These are phyloP conservation scores for Taphrorychus bicolor DNA, from an alignment of 2,888 invertebrate genomes.

Conservation along the genomic window DNA sequence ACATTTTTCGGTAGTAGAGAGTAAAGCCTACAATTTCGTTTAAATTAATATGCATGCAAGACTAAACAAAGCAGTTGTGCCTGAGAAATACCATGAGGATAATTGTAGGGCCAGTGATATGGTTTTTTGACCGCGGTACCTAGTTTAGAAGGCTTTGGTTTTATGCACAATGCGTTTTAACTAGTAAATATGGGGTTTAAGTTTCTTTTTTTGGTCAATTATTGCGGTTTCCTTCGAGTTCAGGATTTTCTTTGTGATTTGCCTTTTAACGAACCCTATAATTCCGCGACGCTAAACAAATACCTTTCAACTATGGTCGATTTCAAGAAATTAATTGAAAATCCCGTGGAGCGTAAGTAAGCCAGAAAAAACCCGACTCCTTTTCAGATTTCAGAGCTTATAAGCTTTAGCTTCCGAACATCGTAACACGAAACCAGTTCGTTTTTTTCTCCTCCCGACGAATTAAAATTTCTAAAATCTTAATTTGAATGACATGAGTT, in stretches of 20 bases:
- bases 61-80: conserved; percentile 35
- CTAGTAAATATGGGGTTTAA: neutral
- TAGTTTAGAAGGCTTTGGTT: too few species aligned
- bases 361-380: conserved; percentile 14
- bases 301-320: conserved; percentile 9
- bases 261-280: neutral
- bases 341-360: conserved; percentile 22
- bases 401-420: conserved; percentile 37
- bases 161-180: conserved; percentile 20
- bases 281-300: neutral
- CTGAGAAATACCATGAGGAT: conserved; percentile 22
- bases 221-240: conserved; percentile 11
- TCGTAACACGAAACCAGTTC: conserved; percentile 32
- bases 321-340: conserved; percentile 32
- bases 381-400: conserved; percentile 36
- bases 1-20: neutral
- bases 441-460: conserved; percentile 39
- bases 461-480: conserved; percentile 47
- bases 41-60: conserved; percentile 35
- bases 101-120: conserved; percentile 14
- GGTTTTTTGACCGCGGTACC: too few species aligned
- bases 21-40: conserved; percentile 6
- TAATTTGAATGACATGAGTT: conserved; percentile 36
- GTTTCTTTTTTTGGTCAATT: neutral
- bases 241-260: neutral